A percentile compares a stretch with the other conserved stretches of the same genome.
Evolutionary conservation across 2,888 invertebrate genomes (phyloP).

Genomic region (Ormyrus thymus): DNA sequence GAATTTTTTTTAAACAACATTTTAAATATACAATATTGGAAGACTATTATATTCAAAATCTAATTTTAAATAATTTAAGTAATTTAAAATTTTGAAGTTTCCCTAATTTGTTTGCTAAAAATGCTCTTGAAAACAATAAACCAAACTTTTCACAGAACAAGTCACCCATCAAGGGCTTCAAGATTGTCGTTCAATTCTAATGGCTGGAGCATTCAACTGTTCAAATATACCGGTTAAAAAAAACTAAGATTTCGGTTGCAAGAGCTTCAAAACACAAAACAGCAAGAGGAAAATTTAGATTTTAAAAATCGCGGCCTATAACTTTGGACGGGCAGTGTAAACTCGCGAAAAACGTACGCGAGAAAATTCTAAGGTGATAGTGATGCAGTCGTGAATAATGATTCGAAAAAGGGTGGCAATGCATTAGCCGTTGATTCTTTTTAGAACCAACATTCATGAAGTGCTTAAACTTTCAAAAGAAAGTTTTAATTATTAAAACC

Average conservation of each 20-base stretch:
- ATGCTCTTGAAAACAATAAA: not conserved
- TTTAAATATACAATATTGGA: slow-evolving; percentile 6
- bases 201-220: not conserved
- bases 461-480: too few species aligned
- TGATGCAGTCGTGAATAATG: not conserved
- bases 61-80: too few species aligned
- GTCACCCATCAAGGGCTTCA: not conserved
- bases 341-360: slow-evolving; percentile 59
- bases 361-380: slow-evolving; percentile 1
- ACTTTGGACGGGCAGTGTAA: slow-evolving; percentile 66
- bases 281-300: not conserved
- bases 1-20: too few species aligned
- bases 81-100: not conserved
- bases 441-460: too few species aligned
- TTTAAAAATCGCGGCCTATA: slow-evolving; percentile 6
- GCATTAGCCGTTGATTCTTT: too few species aligned
- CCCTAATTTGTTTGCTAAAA: not conserved
- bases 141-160: not conserved
- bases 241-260: slow-evolving; percentile 37
- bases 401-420: too few species aligned
- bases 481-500: too few species aligned
- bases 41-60: not conserved
- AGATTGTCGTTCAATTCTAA: slow-evolving; percentile 35
- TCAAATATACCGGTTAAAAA: slow-evolving; percentile 20
- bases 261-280: not conserved